Evolutionary conservation across 2,113 vertebrate species (phyloP), one percentile per base, ranked within the genome.

Genomic region (Jaculus jaculus): DNA sequence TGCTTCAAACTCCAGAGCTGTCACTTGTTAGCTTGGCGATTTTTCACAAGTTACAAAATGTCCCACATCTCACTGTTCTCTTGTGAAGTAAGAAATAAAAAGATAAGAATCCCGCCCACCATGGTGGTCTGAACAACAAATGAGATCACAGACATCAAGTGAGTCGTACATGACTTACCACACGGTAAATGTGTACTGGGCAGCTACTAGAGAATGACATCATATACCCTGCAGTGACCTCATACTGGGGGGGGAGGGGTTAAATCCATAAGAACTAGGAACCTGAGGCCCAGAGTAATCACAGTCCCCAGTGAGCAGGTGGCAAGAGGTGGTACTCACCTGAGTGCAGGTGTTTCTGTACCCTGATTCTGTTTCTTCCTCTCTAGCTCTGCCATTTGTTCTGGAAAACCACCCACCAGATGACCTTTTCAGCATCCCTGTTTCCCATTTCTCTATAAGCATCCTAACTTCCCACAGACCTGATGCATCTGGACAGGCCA

Each of bases 241-340:
- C 39, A 28, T 18, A 18, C 9, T 60, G 34, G 5, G 21, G 9
- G 24, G n/a, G 60, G 7, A 20, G n/a, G 60, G 26, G 32, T 21
- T 51, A 30, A 47, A 58, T 71, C 51, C 30, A 26, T 61, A 11
- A 20, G 26, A 10, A 0, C 13, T 20, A 39, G 32, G 2, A 30
- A 28, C 51, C 16, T 17, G 75, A 68, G 26, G 37, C 13, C 34
- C 18, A 30, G 54, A 58, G 61, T 0, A 24, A 34, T 12, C 15
- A 77, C n/a, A 72, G 5, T 23, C 11, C 12, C 61, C 13, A 1
- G 13, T 3, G 8, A 60, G 63, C 69, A 17, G 3, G 0, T 1
- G 28, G 58, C 5, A 66, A 5, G 4, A 1, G 12, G 7, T 10
- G 1, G 30, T 18, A 39, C 54, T n/a, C 2, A 42, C 26, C 1